These are phyloP conservation scores for Lottia gigantea DNA, from an alignment of 2,888 invertebrate species.

Conservation along the genomic window DNA sequence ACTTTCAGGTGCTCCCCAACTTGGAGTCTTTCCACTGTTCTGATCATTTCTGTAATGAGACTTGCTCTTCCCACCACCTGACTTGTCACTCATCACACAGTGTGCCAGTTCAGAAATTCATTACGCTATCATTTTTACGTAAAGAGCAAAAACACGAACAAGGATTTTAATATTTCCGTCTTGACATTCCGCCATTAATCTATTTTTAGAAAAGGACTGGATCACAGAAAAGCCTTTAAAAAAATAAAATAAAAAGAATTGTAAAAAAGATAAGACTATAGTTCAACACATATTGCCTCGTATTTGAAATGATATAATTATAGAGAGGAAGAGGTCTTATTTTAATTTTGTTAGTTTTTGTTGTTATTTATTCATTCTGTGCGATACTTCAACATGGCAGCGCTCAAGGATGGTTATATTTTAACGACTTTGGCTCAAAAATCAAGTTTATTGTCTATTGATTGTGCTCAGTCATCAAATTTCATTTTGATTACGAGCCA, in stretches of 20 bases:
- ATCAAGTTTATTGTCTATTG: constrained; percentile 16
- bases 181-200: constrained; percentile 24
- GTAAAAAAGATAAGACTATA: too few relatives aligned
- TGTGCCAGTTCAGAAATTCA: constrained; percentile 11
- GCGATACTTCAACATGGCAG: constrained; percentile 16
- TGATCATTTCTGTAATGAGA: constrained; percentile 44
- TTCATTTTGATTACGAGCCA: constrained; percentile 12
- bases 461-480: constrained; percentile 9
- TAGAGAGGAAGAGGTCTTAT: neutral
- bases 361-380: neutral
- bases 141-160: neutral
- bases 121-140: neutral
- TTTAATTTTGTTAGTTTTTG: neutral
- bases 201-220: too few relatives aligned
- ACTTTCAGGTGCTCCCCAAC: constrained; percentile 30
- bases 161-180: constrained; percentile 17
- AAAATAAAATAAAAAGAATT: too few relatives aligned
- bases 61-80: constrained; percentile 47
- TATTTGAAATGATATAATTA: neutral
- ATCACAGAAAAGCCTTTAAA: too few relatives aligned
- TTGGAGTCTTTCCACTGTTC: constrained; percentile 28
- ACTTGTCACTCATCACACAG: constrained; percentile 53
- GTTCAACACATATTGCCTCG: neutral
- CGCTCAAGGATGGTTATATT: constrained; percentile 7
- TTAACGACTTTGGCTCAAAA: constrained; percentile 9